Base-by-base conservation (phyloP, 1,140 invertebrate genomes). In the Bombus impatiens region DNA sequence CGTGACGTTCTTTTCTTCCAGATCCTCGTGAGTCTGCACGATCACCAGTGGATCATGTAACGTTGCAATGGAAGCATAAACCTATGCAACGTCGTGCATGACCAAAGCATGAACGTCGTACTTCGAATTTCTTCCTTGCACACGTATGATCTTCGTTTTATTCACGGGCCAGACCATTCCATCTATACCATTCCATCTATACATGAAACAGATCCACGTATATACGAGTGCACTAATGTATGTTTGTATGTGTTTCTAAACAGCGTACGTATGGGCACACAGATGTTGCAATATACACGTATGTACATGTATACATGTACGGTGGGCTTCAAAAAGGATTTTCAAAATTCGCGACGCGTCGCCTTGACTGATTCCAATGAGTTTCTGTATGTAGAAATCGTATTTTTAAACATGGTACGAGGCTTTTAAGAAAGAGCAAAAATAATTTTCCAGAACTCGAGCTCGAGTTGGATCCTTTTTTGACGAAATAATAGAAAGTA, bases 71-170 rank as follows among this genome's bases (percentile, higher is more conserved):
- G 9, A 25, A 44, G 32, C 71, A 37, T 32, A 37, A 57, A n/a
- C 18, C 25, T 25, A 44, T 75, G 10, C 53, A 47, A 18, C 57
- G 28, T 28, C 25, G 18, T 40, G 35, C 28, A 28, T 10, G 59
- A 22, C 8, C 28, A 5, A 22, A 32, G 18, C 10, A 42, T 28
- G 6, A 53, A 6, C 47, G 5, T 22, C 47, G 37, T 37, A 44
- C 25, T 32, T 62, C n/a, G 10, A n/a, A 22, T 12, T 35, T 53
- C 42, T 78, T 59, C 67, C 18, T 81, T 44, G 65, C 32, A 70
- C 57, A 72, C 72, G 78, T 62, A 72, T 35, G 40, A n/a, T 40
- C 77, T 74, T 81, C 83, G 25, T 84, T 47, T 87, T 57, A 65
- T 9, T 32, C 40, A 9, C 47, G 22, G 10, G 18, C 10, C 13